phyloP scores from a whole-genome alignment of 2,888 invertebrate genomes.

The Xanthorhoe designata region DNA sequence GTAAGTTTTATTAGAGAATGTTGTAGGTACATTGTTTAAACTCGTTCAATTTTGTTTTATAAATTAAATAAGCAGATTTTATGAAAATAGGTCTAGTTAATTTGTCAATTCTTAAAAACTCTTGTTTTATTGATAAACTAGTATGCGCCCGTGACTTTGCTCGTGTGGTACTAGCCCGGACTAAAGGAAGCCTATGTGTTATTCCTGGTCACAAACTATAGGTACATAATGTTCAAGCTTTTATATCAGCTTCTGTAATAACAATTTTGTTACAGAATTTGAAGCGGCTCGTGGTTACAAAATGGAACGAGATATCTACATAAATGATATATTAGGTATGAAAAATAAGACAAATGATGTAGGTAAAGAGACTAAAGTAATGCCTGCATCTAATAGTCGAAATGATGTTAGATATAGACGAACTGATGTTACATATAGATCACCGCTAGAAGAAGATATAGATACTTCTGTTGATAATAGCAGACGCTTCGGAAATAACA shows the following conservation, averaged over 20 bases:
- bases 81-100: too few relatives aligned
- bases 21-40: background rate
- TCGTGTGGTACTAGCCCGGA: too few relatives aligned
- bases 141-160: too few relatives aligned
- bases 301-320: constrained; percentile 87
- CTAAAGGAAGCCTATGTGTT: too few relatives aligned
- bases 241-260: too few relatives aligned
- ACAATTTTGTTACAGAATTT: constrained; percentile 81
- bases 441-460: constrained; percentile 42
- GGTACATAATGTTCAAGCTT: too few relatives aligned
- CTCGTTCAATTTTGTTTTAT: too few relatives aligned
- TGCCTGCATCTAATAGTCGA: constrained; percentile 45
- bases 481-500: constrained; percentile 27
- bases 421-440: constrained; percentile 41
- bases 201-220: too few relatives aligned
- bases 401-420: constrained; percentile 38
- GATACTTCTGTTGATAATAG: constrained; percentile 20
- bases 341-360: constrained; percentile 45
- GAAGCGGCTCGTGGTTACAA: constrained; percentile 88
- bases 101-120: too few relatives aligned
- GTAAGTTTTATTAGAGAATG: constrained; percentile 69
- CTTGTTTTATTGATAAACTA: too few relatives aligned
- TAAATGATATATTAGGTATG: constrained; percentile 68
- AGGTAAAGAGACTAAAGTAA: constrained; percentile 52
- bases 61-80: too few relatives aligned